phyloP scores from a whole-genome alignment of 2,888 invertebrate genomes.

The Listrodromus nycthemerus region DNA sequence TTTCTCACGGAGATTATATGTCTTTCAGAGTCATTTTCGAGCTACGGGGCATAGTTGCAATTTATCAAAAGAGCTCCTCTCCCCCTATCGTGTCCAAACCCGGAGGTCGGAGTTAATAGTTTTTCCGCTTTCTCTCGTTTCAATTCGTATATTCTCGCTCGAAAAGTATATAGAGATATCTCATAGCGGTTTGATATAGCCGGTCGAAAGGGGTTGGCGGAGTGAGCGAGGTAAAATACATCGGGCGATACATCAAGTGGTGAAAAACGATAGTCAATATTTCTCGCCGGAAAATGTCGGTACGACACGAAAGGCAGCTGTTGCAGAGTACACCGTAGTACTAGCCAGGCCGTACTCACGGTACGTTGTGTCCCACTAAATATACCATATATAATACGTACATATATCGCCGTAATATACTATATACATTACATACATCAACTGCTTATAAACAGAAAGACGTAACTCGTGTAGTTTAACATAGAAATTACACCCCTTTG shows the following conservation, averaged over 20 bases:
- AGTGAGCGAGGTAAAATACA: slow-evolving; percentile 56
- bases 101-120: slow-evolving; percentile 57
- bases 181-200: slow-evolving; percentile 20
- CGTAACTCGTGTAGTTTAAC: too few species aligned
- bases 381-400: not conserved
- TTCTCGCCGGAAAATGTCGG: slow-evolving; percentile 64
- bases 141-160: slow-evolving; percentile 50
- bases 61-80: slow-evolving; percentile 45
- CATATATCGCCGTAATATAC: not conserved
- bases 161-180: slow-evolving; percentile 37
- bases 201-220: slow-evolving; percentile 11
- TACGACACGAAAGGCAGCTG: slow-evolving; percentile 67
- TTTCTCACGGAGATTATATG: slow-evolving; percentile 11
- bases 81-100: not conserved
- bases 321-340: slow-evolving; percentile 40
- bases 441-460: too few species aligned
- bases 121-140: slow-evolving; percentile 50
- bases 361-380: not conserved
- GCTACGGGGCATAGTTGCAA: slow-evolving; percentile 38
- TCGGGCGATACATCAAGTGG: slow-evolving; percentile 62
- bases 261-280: slow-evolving; percentile 68
- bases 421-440: too few species aligned
- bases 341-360: slow-evolving; percentile 1
- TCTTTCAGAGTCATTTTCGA: slow-evolving; percentile 33
- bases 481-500: too few species aligned